Evolutionary conservation across 2,113 vertebrate genomes (phyloP), one percentile per base, ranked within the genome.

Genomic region (Microtus richardsoni): DNA sequence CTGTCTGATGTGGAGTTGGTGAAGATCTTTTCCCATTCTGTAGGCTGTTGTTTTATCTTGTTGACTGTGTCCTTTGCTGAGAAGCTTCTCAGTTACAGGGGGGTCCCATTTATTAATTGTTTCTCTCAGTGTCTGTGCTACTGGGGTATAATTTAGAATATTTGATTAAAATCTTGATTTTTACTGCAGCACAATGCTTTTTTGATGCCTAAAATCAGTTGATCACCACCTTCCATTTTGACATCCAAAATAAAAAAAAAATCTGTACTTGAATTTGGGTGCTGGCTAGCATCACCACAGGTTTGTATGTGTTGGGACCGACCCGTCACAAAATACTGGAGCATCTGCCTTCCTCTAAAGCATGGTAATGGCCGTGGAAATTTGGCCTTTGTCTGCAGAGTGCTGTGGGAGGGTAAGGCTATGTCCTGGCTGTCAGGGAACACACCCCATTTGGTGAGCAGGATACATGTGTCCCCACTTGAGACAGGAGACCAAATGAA

Each of bases 401-500:
- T 39, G 1, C 84, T 3, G 0, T 47, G 47, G 54, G 36, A 52
- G 33, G 70, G 9, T 4, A 3, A 52, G n/a, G 30, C 75, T 47
- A 1, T 9, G 0, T 41, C 33, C n/a, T 77, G 74, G 16, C 92
- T 83, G 36, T 28, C n/a, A 1, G 41, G 66, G 74, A 44, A 24
- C 58, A 28, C 7, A 39, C 49, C 44, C 44, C 44, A 6, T 0
- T 17, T 16, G 33, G 13, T n/a, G n/a, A 60, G 58, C 24, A 88
- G 52, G 19, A 1, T 21, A 2, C 7, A 4, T 17, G 7, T 1
- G 0, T 24, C 8, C 24, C 19, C 36, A 5, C 21, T 44, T 91
- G 41, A 52, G 54, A 41, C 24, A 58, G 16, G 75, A 66, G 49
- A 44, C 70, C 7, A 1, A 17, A 7, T 5, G 3, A 62, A 82